These are phyloP conservation scores for Leucania comma DNA, from an alignment of 2,888 invertebrate genomes.

Conservation along the genomic window DNA sequence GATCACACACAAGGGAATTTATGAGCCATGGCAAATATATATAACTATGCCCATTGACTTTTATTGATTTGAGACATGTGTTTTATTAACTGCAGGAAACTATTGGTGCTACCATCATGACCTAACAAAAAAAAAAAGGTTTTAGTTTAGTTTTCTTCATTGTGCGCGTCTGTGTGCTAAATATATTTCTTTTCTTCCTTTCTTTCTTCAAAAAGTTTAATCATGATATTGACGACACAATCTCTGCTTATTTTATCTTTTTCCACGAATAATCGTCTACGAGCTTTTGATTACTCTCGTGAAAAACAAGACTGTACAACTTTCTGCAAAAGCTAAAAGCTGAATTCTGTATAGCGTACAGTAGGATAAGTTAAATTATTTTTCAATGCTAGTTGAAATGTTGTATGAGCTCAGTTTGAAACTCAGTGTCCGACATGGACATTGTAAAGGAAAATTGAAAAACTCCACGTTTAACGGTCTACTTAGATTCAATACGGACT, in stretches of 20 bases:
- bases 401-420: constrained; percentile 33
- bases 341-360: constrained; percentile 9
- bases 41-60: no score
- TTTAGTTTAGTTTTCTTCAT: no score
- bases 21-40: no score
- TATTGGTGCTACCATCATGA: not conserved
- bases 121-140: no score
- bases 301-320: not conserved
- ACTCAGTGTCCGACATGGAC: constrained; percentile 15
- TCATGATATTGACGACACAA: not conserved
- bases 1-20: no score
- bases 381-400: constrained; percentile 44
- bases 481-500: constrained; percentile 11
- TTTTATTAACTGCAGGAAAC: no score
- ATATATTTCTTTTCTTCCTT: no score
- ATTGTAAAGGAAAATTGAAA: constrained; percentile 29
- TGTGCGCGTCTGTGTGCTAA: no score
- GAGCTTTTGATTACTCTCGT: not conserved
- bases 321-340: constrained; percentile 16
- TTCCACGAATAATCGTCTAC: not conserved
- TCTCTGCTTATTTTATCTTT: no score
- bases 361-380: constrained; percentile 35
- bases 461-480: not conserved
- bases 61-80: no score
- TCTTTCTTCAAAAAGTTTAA: no score